Conservation (phyloP, 1,140 invertebrate species). For the Drosophila oshimai region DNA sequence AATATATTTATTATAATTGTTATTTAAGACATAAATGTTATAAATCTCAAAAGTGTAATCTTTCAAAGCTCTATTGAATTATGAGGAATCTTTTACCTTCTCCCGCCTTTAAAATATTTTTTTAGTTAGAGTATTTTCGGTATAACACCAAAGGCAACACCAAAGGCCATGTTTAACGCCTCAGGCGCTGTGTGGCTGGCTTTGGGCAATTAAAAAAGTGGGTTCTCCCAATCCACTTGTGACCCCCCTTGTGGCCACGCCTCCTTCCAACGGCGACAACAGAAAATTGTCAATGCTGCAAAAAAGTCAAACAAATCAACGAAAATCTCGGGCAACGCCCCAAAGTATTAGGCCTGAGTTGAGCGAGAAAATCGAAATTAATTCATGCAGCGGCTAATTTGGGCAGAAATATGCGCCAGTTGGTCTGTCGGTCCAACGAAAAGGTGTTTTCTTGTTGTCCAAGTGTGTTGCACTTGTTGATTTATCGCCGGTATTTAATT, state of each 20-base stretch:
- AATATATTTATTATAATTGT: no score
- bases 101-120: not conserved
- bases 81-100: not conserved
- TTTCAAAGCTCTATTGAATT: not conserved
- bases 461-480: slow-evolving; percentile 74
- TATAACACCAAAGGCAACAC: slow-evolving; percentile 9
- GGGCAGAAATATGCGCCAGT: slow-evolving; percentile 47
- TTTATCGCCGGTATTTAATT: slow-evolving; percentile 77
- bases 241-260: not conserved
- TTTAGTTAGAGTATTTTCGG: not conserved
- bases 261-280: slow-evolving; percentile 43
- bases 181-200: slow-evolving; percentile 39
- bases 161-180: slow-evolving; percentile 17
- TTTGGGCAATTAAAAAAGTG: slow-evolving; percentile 49
- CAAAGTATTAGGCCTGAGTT: slow-evolving; percentile 19
- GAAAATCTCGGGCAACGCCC: slow-evolving; percentile 47
- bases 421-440: slow-evolving; percentile 39
- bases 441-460: slow-evolving; percentile 68
- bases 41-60: no score
- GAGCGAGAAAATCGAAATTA: slow-evolving; percentile 58
- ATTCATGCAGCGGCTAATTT: slow-evolving; percentile 73
- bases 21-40: no score
- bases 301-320: slow-evolving; percentile 9
- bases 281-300: slow-evolving; percentile 58
- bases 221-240: not conserved